phyloP scores from a whole-genome alignment of 2,797 vertebrate genomes.

The Xenops minutus region DNA sequence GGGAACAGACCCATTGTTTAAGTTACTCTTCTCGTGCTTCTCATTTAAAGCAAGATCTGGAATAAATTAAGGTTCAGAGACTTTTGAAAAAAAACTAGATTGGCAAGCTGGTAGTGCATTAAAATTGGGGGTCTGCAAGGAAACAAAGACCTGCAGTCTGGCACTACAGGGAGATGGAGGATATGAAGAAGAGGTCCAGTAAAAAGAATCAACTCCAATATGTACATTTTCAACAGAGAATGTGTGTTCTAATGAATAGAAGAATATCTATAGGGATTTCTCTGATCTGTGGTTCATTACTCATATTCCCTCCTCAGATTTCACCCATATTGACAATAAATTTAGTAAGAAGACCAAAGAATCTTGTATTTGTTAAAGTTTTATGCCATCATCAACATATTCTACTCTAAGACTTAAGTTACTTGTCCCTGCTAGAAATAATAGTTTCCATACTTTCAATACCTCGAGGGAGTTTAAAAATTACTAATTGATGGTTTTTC shows the following conservation, averaged over 20 bases:
- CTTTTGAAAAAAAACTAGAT: neutral
- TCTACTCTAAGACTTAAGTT: slow-evolving; percentile 39
- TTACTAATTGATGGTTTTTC: slow-evolving; percentile 65
- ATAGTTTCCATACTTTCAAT: slow-evolving; percentile 51
- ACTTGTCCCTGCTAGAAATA: slow-evolving; percentile 41
- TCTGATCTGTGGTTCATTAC: slow-evolving; percentile 64
- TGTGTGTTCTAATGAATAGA: slow-evolving; percentile 55
- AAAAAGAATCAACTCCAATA: slow-evolving; percentile 36
- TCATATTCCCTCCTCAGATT: slow-evolving; percentile 59
- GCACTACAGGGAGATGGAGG: slow-evolving; percentile 11
- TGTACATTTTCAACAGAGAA: slow-evolving; percentile 46
- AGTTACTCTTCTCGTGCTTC: slow-evolving; percentile 10
- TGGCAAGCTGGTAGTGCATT: neutral
- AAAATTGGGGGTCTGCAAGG: neutral
- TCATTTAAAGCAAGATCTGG: slow-evolving; percentile 29
- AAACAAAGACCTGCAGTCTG: slow-evolving; percentile 33
- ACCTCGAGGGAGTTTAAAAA: slow-evolving; percentile 41
- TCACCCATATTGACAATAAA: slow-evolving; percentile 64
- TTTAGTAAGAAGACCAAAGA: slow-evolving; percentile 19
- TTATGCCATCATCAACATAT: slow-evolving; percentile 31
- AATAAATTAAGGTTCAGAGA: slow-evolving; percentile 32
- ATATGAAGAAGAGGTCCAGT: slow-evolving; percentile 28
- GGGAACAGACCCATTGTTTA: neutral
- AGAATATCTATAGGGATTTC: slow-evolving; percentile 52
- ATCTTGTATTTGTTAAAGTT: slow-evolving; percentile 52